These are phyloP conservation scores for Leucophora obtusa DNA, from an alignment of 2,888 invertebrate genomes.

Conservation along the genomic window DNA sequence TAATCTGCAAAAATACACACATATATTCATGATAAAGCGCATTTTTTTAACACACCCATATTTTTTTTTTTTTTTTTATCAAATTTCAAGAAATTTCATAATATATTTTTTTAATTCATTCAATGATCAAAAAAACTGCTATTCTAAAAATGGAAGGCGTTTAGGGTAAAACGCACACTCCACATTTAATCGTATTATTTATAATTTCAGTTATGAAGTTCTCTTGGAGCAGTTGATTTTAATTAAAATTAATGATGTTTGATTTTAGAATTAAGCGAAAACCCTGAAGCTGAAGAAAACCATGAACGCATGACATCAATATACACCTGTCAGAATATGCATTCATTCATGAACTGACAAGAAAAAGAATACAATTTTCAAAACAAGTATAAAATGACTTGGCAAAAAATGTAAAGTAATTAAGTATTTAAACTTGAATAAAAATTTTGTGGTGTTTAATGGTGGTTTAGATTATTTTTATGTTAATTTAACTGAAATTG, in stretches of 20 bases:
- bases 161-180: background rate
- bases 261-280: background rate
- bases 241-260: conserved; percentile 22
- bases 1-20: background rate
- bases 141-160: background rate
- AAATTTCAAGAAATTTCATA: too few species aligned
- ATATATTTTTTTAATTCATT: too few species aligned
- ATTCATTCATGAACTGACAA: background rate
- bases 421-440: too few species aligned
- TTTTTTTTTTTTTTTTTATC: too few species aligned
- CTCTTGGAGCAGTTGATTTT: background rate
- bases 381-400: background rate
- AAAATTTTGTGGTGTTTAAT: too few species aligned
- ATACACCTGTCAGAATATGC: conserved; percentile 10
- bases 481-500: too few species aligned
- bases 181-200: background rate
- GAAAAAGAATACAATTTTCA: background rate
- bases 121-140: too few species aligned
- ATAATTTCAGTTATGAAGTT: background rate
- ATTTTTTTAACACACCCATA: conserved; percentile 25
- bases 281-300: conserved; percentile 7
- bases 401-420: too few species aligned
- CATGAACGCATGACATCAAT: conserved; percentile 7
- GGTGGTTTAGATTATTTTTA: too few species aligned
- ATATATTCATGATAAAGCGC: background rate